phyloP scores from a whole-genome alignment of 2,113 vertebrate genomes.

The Nesogale talazaci region DNA sequence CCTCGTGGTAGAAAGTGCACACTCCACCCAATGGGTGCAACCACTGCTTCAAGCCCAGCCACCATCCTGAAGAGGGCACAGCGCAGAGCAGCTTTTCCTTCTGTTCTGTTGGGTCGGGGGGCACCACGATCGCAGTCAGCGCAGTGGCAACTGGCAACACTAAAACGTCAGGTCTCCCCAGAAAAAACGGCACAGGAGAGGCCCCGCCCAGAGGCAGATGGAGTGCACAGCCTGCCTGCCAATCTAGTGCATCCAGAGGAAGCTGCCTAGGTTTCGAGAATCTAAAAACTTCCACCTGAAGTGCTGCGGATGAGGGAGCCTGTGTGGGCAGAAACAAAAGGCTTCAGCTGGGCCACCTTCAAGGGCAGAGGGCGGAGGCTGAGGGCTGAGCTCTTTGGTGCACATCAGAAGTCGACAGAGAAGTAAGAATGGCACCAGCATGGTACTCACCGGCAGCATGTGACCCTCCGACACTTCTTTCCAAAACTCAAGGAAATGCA shows the following conservation, averaged over 20 bases:
- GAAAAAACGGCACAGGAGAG: too few species aligned
- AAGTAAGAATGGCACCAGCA: not conserved
- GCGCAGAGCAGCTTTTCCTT: not conserved
- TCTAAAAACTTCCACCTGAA: not conserved
- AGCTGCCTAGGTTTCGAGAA: not conserved
- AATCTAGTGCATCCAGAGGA: not conserved
- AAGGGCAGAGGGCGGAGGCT: not conserved
- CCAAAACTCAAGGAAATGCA: not conserved
- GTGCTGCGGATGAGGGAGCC: accelerated
- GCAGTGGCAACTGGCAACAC: not conserved
- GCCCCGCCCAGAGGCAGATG: too few species aligned
- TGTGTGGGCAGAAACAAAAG: not conserved
- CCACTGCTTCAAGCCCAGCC: not conserved
- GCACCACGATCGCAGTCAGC: not conserved
- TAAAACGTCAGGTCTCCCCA: too few species aligned
- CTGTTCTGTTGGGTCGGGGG: not conserved
- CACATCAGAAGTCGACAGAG: not conserved
- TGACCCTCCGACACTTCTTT: not conserved
- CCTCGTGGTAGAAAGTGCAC: not conserved
- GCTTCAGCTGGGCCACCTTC: not conserved
- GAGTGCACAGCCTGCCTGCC: not conserved
- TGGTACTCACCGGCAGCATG: not conserved
- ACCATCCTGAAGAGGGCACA: not conserved
- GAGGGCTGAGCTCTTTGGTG: not conserved
- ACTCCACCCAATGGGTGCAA: not conserved